These are phyloP conservation scores for Pseudois nayaur DNA, from an alignment of 2,113 vertebrate species.

Conservation along the genomic window DNA sequence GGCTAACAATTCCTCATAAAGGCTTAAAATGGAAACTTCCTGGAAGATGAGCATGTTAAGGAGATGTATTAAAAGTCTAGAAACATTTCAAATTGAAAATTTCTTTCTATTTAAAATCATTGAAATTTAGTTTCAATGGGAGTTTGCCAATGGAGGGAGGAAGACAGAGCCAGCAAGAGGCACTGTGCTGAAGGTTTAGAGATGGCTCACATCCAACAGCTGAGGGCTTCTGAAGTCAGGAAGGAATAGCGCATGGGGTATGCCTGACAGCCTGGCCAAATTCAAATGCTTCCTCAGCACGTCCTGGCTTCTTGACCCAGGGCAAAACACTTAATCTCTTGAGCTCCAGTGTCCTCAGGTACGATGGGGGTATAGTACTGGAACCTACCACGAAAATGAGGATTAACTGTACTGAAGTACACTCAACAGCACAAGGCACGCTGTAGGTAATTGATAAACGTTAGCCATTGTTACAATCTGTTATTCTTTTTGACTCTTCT, in stretches of 20 bases:
- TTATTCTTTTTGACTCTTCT: neutral
- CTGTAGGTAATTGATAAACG: neutral
- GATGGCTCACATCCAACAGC: neutral
- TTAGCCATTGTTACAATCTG: neutral
- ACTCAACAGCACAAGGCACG: too few relatives aligned
- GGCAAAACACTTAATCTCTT: neutral
- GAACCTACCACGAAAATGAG: neutral
- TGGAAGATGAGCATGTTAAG: neutral
- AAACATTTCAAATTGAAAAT: neutral
- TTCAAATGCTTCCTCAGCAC: neutral
- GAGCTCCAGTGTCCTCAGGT: neutral
- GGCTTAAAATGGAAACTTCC: conserved; percentile 5
- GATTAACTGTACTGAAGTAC: neutral
- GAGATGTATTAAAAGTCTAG: neutral
- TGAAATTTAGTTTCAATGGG: neutral
- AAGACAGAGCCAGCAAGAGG: neutral
- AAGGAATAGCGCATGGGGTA: accelerated
- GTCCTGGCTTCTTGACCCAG: neutral
- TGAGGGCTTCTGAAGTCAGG: neutral
- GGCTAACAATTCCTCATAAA: neutral
- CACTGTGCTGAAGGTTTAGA: neutral
- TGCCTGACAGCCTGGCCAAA: neutral
- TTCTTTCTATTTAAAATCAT: conserved; percentile 32
- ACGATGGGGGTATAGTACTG: neutral
- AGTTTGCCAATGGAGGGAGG: neutral